A percentile compares a stretch with the other conserved stretches of the same genome.
phyloP scores from a whole-genome alignment of 30 jellyfish, hydroid and myxozoan species.

The Calvadosia cruxmelitensis region DNA sequence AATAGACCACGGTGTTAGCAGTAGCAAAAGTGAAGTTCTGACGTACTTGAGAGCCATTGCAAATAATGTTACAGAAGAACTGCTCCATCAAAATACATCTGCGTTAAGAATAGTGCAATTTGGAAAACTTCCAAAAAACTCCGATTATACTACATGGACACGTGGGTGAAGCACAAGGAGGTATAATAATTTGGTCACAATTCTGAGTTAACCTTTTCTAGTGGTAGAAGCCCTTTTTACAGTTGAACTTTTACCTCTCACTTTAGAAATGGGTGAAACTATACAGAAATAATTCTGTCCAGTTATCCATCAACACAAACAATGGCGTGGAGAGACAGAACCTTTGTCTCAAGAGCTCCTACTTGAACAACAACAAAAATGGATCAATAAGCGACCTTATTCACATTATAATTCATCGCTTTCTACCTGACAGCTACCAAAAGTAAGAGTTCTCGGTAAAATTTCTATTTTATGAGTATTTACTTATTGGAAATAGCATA shows the following conservation, averaged over 20 bases:
- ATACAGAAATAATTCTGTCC: conserved; percentile 16
- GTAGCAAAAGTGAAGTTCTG: conserved; percentile 13
- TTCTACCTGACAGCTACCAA: conserved; percentile 37
- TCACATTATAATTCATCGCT: conserved; percentile 11
- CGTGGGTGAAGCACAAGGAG: conserved; percentile 4
- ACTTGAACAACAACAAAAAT: too few species aligned
- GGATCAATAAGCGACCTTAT: conserved; percentile 18
- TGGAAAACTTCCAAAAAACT: conserved; percentile 18
- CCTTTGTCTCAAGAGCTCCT: too few species aligned
- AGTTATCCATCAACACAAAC: conserved; percentile 24
- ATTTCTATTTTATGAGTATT: too few species aligned
- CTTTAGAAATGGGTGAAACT: conserved; percentile 21
- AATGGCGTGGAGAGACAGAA: conserved; percentile 31
- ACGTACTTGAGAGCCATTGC: conserved; percentile 16
- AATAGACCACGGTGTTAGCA: conserved; percentile 21
- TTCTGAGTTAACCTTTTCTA: too few species aligned
- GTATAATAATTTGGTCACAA: too few species aligned
- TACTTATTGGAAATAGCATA: too few species aligned
- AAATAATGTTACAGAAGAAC: background rate
- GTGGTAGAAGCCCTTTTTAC: too few species aligned
- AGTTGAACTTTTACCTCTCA: background rate
- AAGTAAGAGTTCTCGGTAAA: too few species aligned
- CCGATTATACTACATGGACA: conserved; percentile 1
- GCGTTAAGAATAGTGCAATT: conserved; percentile 3
- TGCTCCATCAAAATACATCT: background rate